A percentile compares a stretch with the other conserved stretches of the same genome.
Evolutionary conservation across 2,113 vertebrate genomes (phyloP).

Genomic region (Leptobrachium leishanense): DNA sequence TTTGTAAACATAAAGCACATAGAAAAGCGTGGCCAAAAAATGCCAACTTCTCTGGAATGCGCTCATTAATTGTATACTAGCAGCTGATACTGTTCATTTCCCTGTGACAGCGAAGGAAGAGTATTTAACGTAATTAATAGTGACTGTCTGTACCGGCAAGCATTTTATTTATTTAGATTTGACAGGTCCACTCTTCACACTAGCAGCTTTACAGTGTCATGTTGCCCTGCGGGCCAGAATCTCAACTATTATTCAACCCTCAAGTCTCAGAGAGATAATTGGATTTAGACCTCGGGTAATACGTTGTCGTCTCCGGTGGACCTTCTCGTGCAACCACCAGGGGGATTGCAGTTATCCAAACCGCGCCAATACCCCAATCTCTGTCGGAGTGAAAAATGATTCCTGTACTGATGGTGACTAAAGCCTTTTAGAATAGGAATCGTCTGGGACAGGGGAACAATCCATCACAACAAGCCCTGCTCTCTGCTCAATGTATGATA

Average conservation of each 20-base stretch:
- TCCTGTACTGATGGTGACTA: conserved; percentile 16
- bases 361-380: background rate
- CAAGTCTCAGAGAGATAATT: conserved; percentile 26
- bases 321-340: fast-evolving
- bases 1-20: background rate
- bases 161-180: conserved; percentile 54
- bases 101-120: conserved; percentile 51
- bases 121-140: conserved; percentile 61
- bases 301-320: background rate
- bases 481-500: background rate
- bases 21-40: background rate
- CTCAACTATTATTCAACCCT: conserved; percentile 12
- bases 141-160: conserved; percentile 49
- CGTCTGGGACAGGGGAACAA: background rate
- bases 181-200: conserved; percentile 48
- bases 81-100: conserved; percentile 56
- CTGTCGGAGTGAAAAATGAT: conserved; percentile 16
- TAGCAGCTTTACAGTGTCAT: conserved; percentile 14
- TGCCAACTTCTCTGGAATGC: conserved; percentile 4
- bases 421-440: background rate
- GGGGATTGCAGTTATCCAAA: background rate
- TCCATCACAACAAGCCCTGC: conserved; percentile 27
- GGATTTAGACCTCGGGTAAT: conserved; percentile 9
- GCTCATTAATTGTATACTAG: conserved; percentile 35
- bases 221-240: fast-evolving